phyloP scores from a whole-genome alignment of 1,140 invertebrate genomes.

The Amyelois transitella region DNA sequence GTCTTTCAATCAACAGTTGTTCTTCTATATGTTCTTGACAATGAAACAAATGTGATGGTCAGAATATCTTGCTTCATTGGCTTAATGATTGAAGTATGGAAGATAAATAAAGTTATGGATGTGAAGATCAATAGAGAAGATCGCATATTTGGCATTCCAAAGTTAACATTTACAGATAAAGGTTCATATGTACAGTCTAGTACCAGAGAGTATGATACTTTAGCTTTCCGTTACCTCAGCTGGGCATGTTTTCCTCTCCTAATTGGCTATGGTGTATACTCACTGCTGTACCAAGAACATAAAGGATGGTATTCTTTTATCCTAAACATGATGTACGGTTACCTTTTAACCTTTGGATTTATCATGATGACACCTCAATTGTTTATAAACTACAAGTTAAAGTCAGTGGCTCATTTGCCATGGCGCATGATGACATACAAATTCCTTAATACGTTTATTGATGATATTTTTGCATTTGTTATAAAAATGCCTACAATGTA shows the following conservation, averaged over 20 bases:
- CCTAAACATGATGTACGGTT: conserved; percentile 97
- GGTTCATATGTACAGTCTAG: conserved; percentile 97
- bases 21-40: conserved; percentile 96
- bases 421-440: conserved; percentile 99
- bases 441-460: conserved; percentile 99
- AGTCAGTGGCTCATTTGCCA: conserved; percentile 98
- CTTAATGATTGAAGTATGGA: conserved; percentile 98
- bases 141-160: conserved; percentile 86
- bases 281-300: conserved; percentile 97
- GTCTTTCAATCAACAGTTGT: conserved; percentile 98
- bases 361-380: conserved; percentile 99
- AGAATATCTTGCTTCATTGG: conserved; percentile 94
- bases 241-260: conserved; percentile 96
- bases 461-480: conserved; percentile 99
- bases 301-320: conserved; percentile 98
- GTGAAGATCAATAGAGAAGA: conserved; percentile 86
- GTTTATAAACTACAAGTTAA: conserved; percentile 99
- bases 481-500: conserved; percentile 99
- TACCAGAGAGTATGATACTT: conserved; percentile 94
- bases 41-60: conserved; percentile 98
- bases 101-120: conserved; percentile 97
- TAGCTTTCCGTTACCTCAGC: conserved; percentile 98
- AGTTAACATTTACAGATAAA: conserved; percentile 91
- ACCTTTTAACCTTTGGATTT: conserved; percentile 98
- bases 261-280: conserved; percentile 95